A percentile compares a stretch with the other conserved stretches of the same genome.
These are phyloP conservation scores for Mimumesa dahlbomi DNA, from an alignment of 2,888 invertebrate species.

Conservation along the genomic window DNA sequence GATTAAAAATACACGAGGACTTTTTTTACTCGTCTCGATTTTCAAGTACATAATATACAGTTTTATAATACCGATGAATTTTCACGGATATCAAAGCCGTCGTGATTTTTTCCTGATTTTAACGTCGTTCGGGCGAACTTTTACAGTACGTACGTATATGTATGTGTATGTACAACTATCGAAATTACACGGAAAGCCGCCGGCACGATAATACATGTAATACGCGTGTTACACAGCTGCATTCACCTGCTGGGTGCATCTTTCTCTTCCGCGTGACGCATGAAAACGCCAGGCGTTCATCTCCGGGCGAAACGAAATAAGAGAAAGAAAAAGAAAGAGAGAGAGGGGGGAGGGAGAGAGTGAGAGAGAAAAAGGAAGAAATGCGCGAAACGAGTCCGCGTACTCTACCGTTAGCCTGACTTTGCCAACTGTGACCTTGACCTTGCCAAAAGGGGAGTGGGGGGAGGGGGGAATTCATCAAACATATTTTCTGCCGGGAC, in stretches of 20 bases:
- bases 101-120: too few relatives aligned
- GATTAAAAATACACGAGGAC: too few relatives aligned
- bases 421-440: slow-evolving; percentile 25
- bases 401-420: slow-evolving; percentile 33
- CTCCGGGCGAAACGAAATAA: background rate
- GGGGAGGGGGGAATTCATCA: background rate
- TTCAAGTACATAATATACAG: too few relatives aligned
- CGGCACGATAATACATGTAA: background rate
- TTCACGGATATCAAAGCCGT: too few relatives aligned
- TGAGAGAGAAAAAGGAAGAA: background rate
- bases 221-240: background rate
- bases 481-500: background rate
- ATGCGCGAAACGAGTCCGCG: background rate
- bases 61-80: too few relatives aligned
- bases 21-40: too few relatives aligned
- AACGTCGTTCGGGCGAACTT: too few relatives aligned
- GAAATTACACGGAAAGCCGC: background rate
- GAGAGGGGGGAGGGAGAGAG: background rate
- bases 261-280: slow-evolving; percentile 19
- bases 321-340: background rate
- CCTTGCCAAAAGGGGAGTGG: too few relatives aligned
- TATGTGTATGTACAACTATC: too few relatives aligned
- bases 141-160: too few relatives aligned
- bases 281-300: slow-evolving; percentile 10
- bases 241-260: background rate